Evolutionary conservation across 2,888 invertebrate genomes (phyloP).

Genomic region (Myopa testacea): DNA sequence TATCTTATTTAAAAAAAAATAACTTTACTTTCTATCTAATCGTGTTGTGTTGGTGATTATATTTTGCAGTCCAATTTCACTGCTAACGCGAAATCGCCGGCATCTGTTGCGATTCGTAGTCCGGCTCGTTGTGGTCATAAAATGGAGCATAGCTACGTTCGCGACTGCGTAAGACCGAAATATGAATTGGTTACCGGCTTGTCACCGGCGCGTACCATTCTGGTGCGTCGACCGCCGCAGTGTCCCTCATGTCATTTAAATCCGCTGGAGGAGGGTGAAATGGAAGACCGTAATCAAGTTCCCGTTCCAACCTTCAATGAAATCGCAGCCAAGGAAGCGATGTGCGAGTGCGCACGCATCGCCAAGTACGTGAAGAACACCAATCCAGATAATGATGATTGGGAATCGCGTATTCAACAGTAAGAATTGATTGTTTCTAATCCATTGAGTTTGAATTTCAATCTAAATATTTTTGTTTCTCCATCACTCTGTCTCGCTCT

Average conservation of each 20-base stretch:
- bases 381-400: constrained; percentile 72
- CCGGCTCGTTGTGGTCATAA: constrained; percentile 50
- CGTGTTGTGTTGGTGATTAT: not conserved
- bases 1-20: not conserved
- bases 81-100: constrained; percentile 8
- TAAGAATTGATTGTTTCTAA: constrained; percentile 57
- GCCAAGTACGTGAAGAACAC: constrained; percentile 73
- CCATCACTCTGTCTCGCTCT: constrained; percentile 45
- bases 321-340: constrained; percentile 72
- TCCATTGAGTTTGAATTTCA: not conserved
- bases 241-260: constrained; percentile 66
- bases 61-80: constrained; percentile 9
- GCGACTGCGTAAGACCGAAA: constrained; percentile 70
- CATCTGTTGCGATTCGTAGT: constrained; percentile 7
- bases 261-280: constrained; percentile 69
- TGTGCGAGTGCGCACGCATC: constrained; percentile 79
- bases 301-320: constrained; percentile 72
- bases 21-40: not conserved
- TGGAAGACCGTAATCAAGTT: constrained; percentile 67
- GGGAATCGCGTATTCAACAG: constrained; percentile 78
- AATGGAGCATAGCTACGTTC: constrained; percentile 80
- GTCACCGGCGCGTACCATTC: constrained; percentile 60
- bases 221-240: constrained; percentile 65
- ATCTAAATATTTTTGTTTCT: not conserved
- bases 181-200: constrained; percentile 62